Evolutionary conservation across 2,888 invertebrate genomes (phyloP).

Genomic region (Mactromeris polynyma): DNA sequence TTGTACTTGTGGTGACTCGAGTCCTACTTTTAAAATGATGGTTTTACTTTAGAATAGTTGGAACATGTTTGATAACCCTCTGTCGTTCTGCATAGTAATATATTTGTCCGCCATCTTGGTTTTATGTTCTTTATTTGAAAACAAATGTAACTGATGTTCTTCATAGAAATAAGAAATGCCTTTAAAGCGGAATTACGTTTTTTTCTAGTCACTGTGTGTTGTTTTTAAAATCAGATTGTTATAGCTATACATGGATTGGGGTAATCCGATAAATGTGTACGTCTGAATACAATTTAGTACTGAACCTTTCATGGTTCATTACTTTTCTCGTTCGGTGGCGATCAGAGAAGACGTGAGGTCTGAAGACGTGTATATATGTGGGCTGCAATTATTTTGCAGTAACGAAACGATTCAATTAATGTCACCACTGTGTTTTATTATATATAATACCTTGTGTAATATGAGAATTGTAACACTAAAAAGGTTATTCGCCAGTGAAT

Average conservation of each 20-base stretch:
- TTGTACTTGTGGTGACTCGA: not conserved
- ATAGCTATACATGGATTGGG: not conserved
- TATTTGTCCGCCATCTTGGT: not conserved
- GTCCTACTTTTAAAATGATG: not conserved
- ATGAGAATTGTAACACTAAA: not conserved
- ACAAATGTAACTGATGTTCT: no score
- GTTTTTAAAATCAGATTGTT: not conserved
- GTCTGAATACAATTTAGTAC: not conserved
- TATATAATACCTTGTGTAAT: constrained; percentile 11
- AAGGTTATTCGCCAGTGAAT: not conserved
- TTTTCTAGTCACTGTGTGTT: no score
- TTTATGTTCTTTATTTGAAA: not conserved
- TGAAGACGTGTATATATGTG: constrained; percentile 5
- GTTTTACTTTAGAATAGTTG: not conserved
- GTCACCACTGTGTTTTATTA: not conserved
- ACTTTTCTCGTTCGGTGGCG: not conserved
- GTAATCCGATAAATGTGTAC: not conserved
- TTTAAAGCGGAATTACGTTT: no score
- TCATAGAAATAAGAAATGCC: no score
- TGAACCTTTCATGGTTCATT: not conserved
- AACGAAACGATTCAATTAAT: constrained; percentile 6
- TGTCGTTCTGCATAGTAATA: not conserved
- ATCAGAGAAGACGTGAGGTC: no score
- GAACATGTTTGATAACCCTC: not conserved
- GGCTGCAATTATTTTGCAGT: not conserved